Base-by-base conservation (phyloP, 2,888 invertebrate species). In the Nephrotoma appendiculata region DNA sequence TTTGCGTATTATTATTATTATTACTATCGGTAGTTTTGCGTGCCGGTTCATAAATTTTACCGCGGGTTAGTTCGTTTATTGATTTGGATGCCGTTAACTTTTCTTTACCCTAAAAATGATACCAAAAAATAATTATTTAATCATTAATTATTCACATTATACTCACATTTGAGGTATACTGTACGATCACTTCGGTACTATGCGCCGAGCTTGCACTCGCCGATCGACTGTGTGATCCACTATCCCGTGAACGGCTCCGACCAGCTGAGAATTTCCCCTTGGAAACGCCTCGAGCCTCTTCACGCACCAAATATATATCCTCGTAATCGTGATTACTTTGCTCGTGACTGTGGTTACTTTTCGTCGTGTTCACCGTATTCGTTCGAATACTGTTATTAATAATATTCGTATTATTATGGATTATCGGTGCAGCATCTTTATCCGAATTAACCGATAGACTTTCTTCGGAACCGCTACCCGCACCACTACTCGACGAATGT, bases 211-310 rank as follows among this genome's bases (percentile, higher is more conserved):
- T 90, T 87, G 94, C 94, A 90, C 93, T 94, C 89, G 93, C 94
- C n/a, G 95, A 95, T 57, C 96, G 93, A 89, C 95, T 95, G 92
- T 96, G 96, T 88, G 95, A 95, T 87, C 96, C 95, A 86, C 95
- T 95, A 91, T 95, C 95, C 4, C 94, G 92, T 86, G 94, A 94
- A 87, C 92, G 93, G 88, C 94, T 94, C 89, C 94, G 93, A 87
- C 90, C 91, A 89, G 57, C 57, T n/a, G 57, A 0, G 88, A 71
- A 44, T 71, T 43, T 83, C 43, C 87, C 87, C 44, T 88, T 88
- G 9, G 88, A 41, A 86, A 86, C 87, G 42, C 86, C 88, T 87
- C 90, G 90, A 9, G 92, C 91, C 88, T 94, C 95, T 86, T 95
- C 95, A 86, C 94, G 92, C 86, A 96, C 94, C 90, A 95, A 90